Evolutionary conservation across 2,113 vertebrate species (phyloP).

Genomic region (Sus scrofa): T2T-Sscrofa CM000820.6:75194001-75194500

Average conservation of each 20-base stretch:
- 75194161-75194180: constrained; percentile 63
- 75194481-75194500: not conserved
- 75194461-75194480: not conserved
- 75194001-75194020: not conserved
- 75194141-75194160: constrained; percentile 37
- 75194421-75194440: constrained; percentile 58
- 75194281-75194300: constrained; percentile 66
- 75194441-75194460: constrained; percentile 25
- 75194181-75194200: constrained; percentile 78
- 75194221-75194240: constrained; percentile 81
- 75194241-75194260: constrained; percentile 68
- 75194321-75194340: not conserved
- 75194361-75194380: no score
- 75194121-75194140: constrained; percentile 57
- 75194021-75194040: not conserved
- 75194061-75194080: constrained; percentile 58
- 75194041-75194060: not conserved
- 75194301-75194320: constrained; percentile 57
- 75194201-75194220: constrained; percentile 84
- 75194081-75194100: not conserved
- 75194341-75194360: not conserved
- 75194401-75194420: constrained; percentile 66
- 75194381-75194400: constrained; percentile 11
- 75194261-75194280: constrained; percentile 67
- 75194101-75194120: constrained; percentile 62